These are phyloP conservation scores for Oceanodroma leucorhoa DNA, from an alignment of 2,797 vertebrate genomes.

Conservation along the genomic window DNA sequence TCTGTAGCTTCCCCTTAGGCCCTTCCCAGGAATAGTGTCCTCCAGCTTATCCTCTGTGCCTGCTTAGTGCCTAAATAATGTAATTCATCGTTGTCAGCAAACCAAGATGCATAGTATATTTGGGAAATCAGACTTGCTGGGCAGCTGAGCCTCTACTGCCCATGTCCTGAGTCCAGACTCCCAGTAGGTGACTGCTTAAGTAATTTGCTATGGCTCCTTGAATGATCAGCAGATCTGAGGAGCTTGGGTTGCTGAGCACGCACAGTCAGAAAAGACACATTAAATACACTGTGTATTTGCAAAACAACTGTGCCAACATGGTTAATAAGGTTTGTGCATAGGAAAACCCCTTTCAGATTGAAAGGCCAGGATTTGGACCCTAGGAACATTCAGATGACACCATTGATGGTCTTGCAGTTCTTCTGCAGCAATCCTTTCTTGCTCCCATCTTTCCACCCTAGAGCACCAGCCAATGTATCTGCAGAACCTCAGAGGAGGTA, in stretches of 20 bases:
- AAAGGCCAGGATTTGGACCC: neutral
- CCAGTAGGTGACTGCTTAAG: neutral
- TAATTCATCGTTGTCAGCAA: neutral
- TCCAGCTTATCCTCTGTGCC: neutral
- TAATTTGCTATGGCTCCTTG: neutral
- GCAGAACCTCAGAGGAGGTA: neutral
- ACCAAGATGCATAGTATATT: neutral
- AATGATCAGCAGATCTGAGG: neutral
- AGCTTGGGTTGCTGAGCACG: neutral
- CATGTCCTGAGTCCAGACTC: neutral
- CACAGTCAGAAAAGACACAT: neutral
- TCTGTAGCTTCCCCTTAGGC: neutral
- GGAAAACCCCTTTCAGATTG: neutral
- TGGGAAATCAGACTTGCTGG: neutral
- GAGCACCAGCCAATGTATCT: neutral
- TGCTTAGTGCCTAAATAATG: neutral
- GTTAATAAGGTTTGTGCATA: neutral
- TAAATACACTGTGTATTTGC: neutral
- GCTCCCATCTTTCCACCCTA: neutral
- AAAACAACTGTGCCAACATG: neutral
- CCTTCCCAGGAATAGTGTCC: neutral
- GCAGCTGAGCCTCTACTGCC: neutral
- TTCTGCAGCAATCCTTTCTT: neutral
- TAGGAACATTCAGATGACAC: rapidly evolving
- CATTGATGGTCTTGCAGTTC: neutral